Base-by-base conservation (phyloP, 2,797 vertebrate species). In the Enteromius trimaculatus region DNA sequence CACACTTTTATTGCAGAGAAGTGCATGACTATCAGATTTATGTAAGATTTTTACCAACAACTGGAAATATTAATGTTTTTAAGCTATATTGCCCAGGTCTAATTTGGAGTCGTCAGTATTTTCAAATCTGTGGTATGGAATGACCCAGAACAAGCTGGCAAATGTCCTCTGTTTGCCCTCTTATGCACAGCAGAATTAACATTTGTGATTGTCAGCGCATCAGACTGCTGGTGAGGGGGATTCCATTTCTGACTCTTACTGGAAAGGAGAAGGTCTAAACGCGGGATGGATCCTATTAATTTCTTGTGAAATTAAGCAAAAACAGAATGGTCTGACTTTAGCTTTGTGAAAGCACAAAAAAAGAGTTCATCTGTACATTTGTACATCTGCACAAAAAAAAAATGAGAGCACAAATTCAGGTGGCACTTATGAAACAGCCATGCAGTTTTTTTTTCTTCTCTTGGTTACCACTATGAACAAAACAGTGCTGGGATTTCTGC, bases 181-280 rank as follows among this genome's bases (percentile, higher is more conserved):
- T 77, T 66, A 68, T 68, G 19, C 72, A 77, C 62, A 60, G 62
- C 62, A 44, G 31, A 34, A 69, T 77, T 34, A 65, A 76, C 80
- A 55, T 82, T 55, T 82, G 60, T 82, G 70, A 55, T 23, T 0
- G 62, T 77, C 81, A 76, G 72, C 72, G 68, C 37, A 76, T 82
- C 60, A 55, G 72, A n/a, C 21, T 3, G 14, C 58, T 37, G 21
- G 21, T 4, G n/a, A 31, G 39, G 77, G 58, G 58, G 44, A 51
- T 79, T 76, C 31, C 34, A 39, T 68, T 76, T 82, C 71, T 64
- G 80, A 34, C 29, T 66, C 39, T 82, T 76, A 82, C 71, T 68
- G 62, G 6, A 66, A 34, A 65, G 44, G 69, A 64, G 69, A 51
- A 34, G 26, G 4, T 47, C 19, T 75, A 47, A 76, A 66, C 34